Conservation (phyloP, 2,113 vertebrate species). For the Tenebrosternarchus preto region DNA sequence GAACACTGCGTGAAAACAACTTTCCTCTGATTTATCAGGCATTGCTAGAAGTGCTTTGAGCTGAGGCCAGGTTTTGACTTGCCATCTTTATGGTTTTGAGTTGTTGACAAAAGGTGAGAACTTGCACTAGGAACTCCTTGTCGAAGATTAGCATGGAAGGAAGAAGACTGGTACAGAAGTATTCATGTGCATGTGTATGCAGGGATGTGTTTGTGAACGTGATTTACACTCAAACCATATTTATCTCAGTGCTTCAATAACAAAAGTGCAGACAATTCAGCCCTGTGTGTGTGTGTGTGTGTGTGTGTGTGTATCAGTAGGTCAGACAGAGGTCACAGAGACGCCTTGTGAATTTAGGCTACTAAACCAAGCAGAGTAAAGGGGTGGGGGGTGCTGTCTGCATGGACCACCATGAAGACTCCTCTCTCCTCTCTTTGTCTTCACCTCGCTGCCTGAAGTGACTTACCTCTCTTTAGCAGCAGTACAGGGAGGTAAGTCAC, state of each 20-base stretch:
- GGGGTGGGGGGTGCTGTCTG: neutral
- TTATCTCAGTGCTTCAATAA: neutral
- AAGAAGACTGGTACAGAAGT: neutral
- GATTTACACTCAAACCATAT: too few relatives aligned
- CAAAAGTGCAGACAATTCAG: neutral
- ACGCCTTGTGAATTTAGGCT: neutral
- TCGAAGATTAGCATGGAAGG: neutral
- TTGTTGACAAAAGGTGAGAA: neutral
- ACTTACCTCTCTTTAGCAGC: too few relatives aligned
- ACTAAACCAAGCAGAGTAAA: neutral
- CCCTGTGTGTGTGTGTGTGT: neutral
- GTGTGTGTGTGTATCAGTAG: neutral
- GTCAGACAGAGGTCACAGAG: neutral
- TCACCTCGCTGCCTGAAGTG: too few relatives aligned
- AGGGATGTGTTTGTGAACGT: too few relatives aligned
- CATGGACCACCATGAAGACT: neutral
- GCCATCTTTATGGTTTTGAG: neutral
- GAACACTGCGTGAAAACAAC: too few relatives aligned
- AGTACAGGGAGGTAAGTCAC: too few relatives aligned
- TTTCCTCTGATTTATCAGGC: too few relatives aligned
- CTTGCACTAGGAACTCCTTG: neutral
- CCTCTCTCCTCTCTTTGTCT: neutral
- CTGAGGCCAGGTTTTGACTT: neutral
- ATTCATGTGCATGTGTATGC: neutral
- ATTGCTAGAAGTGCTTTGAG: neutral